A percentile compares a stretch with the other conserved stretches of the same genome.
These are phyloP conservation scores for Camponotus floridanus DNA, from an alignment of 1,140 invertebrate species.

Conservation along the genomic window DNA sequence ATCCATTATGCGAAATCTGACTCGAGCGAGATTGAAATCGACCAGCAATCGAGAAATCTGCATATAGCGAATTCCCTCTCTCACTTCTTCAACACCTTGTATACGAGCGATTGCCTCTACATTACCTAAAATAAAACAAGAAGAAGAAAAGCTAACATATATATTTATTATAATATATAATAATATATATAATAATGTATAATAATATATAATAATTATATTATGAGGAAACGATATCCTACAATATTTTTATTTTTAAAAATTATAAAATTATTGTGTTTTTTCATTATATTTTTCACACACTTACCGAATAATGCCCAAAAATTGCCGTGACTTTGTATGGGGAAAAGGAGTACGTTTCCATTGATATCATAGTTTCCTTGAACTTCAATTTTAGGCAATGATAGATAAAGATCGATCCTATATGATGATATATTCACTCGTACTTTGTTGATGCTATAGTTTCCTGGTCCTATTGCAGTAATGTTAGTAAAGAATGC, in stretches of 20 bases:
- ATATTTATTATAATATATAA: no score
- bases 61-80: slow-evolving; percentile 89
- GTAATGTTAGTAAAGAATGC: slow-evolving; percentile 91
- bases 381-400: slow-evolving; percentile 90
- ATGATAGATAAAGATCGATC: slow-evolving; percentile 89
- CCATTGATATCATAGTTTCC: slow-evolving; percentile 92
- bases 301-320: slow-evolving; percentile 91
- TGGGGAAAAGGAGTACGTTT: slow-evolving; percentile 91
- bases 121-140: slow-evolving; percentile 86
- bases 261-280: background rate
- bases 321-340: slow-evolving; percentile 91
- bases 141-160: no score
- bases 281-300: background rate
- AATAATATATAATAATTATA: no score
- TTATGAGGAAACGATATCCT: no score
- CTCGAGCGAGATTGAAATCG: slow-evolving; percentile 90
- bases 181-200: no score
- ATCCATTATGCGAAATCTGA: slow-evolving; percentile 90
- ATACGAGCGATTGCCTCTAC: slow-evolving; percentile 90
- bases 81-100: slow-evolving; percentile 89
- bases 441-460: slow-evolving; percentile 87
- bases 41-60: slow-evolving; percentile 89
- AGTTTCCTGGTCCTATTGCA: slow-evolving; percentile 91
- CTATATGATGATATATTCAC: slow-evolving; percentile 89
- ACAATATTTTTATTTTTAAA: background rate